Percentiles rank a stretch among this genome's conserved stretches.
Conservation (phyloP, 1,140 invertebrate genomes). For the Dufourea novaeangliae region DNA sequence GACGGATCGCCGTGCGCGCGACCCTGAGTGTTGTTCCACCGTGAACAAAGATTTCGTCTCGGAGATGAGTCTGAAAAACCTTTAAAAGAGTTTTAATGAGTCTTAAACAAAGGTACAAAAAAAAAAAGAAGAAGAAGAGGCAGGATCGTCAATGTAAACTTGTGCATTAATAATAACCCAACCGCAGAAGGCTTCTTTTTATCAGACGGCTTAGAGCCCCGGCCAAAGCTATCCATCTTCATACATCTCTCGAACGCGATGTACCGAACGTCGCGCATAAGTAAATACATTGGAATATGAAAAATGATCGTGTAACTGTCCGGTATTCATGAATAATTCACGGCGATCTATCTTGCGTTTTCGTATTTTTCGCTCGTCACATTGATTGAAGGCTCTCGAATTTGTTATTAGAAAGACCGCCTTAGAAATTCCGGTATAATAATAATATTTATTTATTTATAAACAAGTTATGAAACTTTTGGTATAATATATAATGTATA, state of each 20-base stretch:
- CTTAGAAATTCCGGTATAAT: no score
- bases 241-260: not conserved
- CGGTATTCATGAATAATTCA: constrained; percentile 41
- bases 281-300: constrained; percentile 40
- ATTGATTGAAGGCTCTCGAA: constrained; percentile 35
- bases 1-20: not conserved
- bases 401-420: no score
- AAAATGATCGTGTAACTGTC: constrained; percentile 35
- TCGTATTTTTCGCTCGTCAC: constrained; percentile 6
- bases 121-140: not conserved
- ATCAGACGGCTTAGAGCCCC: not conserved
- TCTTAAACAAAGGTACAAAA: not conserved
- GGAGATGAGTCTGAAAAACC: not conserved
- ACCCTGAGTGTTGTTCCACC: constrained; percentile 10
- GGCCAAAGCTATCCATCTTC: constrained; percentile 11
- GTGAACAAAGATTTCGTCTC: not conserved
- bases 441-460: no score
- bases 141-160: not conserved
- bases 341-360: constrained; percentile 29
- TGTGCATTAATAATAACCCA: constrained; percentile 17
- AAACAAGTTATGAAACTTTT: no score
- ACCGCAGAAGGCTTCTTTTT: not conserved
- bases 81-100: not conserved
- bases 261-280: constrained; percentile 6
- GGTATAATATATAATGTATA: no score